These are phyloP conservation scores for crab-eating macaque (Macaca fascicularis) DNA, from an alignment of 2,113 vertebrate genomes.

Conservation along the genomic window T2T-MFA8v1.1 NC_088379.1:28745501-28746000, in stretches of 20 bases:
- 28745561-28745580: background rate
- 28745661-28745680: background rate
- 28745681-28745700: background rate
- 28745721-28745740: background rate
- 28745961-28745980: background rate
- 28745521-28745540: background rate
- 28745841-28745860: background rate
- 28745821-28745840: background rate
- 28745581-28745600: background rate
- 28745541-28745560: background rate
- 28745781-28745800: background rate
- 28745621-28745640: background rate
- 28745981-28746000: background rate
- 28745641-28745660: background rate
- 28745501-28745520: background rate
- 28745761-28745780: background rate
- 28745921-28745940: constrained; percentile 11
- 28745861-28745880: background rate
- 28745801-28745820: background rate
- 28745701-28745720: background rate
- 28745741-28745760: background rate
- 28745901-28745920: background rate
- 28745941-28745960: background rate
- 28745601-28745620: background rate
- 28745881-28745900: background rate